Evolutionary conservation across 2,113 vertebrate species (phyloP).

Genomic region (Corynorhinus townsendii): DNA sequence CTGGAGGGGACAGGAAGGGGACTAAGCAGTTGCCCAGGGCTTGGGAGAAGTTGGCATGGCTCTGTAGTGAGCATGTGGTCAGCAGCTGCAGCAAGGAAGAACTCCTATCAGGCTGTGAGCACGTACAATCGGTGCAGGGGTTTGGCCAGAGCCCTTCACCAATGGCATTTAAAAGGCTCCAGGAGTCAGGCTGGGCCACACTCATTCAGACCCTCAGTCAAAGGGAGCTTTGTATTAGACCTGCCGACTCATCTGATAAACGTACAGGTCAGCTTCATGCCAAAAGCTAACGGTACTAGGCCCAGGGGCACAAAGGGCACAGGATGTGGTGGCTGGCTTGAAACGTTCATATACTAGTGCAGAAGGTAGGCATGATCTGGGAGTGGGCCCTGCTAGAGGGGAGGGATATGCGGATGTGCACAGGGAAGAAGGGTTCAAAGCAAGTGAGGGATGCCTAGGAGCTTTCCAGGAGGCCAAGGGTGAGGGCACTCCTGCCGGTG

Average conservation of each 20-base stretch:
- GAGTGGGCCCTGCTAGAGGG: neutral
- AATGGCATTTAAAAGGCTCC: neutral
- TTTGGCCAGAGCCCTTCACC: neutral
- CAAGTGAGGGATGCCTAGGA: neutral
- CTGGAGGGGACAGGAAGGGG: neutral
- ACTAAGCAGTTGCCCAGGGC: neutral
- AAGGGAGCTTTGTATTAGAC: neutral
- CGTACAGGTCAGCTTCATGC: neutral
- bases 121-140: neutral
- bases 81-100: neutral
- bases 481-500: fast-evolving
- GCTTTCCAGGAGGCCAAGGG: neutral
- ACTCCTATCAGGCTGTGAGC: neutral
- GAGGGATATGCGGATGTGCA: fast-evolving
- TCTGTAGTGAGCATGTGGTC: neutral
- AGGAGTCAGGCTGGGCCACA: neutral
- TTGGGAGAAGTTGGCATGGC: neutral
- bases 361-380: neutral
- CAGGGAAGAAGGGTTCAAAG: neutral
- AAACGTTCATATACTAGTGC: neutral
- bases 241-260: neutral
- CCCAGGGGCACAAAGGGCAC: neutral
- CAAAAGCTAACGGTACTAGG: neutral
- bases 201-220: neutral
- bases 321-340: neutral